These are phyloP conservation scores for Neotoma lepida DNA, from an alignment of 2,113 vertebrate genomes.

Conservation along the genomic window DNA sequence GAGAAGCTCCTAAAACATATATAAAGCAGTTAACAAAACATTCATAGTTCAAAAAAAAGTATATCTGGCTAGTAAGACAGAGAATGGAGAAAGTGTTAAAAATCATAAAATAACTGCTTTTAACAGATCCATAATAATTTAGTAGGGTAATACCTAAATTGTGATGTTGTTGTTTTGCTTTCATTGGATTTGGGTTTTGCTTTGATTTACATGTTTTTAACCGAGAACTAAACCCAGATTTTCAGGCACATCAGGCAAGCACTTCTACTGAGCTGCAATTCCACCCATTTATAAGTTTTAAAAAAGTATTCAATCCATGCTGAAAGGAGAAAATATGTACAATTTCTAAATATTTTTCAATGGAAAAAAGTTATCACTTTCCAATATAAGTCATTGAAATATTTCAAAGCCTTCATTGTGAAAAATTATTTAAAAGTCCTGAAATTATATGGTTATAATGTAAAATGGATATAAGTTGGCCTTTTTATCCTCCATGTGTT, in stretches of 20 bases:
- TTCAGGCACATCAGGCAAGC: not conserved
- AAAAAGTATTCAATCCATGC: not conserved
- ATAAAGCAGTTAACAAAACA: not conserved
- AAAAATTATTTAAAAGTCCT: not conserved
- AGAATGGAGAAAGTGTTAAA: not conserved
- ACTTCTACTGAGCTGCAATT: not conserved
- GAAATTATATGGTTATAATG: not conserved
- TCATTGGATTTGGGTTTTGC: not conserved
- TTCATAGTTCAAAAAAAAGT: not conserved
- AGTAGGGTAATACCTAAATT: not conserved
- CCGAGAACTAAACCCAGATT: not conserved
- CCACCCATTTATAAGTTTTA: not conserved
- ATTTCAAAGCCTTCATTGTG: not conserved
- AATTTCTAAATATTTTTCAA: not conserved
- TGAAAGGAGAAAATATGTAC: conserved; percentile 5
- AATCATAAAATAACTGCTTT: not conserved
- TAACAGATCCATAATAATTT: not conserved
- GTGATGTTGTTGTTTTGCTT: not conserved
- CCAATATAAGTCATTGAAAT: not conserved
- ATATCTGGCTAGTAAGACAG: not conserved
- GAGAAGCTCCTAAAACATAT: not conserved
- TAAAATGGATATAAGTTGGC: not conserved
- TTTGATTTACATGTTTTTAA: not conserved
- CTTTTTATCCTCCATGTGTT: not conserved
- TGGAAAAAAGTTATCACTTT: not conserved